Conservation (phyloP, 2,888 invertebrate species). For the Cataglyphis altisquamis region DNA sequence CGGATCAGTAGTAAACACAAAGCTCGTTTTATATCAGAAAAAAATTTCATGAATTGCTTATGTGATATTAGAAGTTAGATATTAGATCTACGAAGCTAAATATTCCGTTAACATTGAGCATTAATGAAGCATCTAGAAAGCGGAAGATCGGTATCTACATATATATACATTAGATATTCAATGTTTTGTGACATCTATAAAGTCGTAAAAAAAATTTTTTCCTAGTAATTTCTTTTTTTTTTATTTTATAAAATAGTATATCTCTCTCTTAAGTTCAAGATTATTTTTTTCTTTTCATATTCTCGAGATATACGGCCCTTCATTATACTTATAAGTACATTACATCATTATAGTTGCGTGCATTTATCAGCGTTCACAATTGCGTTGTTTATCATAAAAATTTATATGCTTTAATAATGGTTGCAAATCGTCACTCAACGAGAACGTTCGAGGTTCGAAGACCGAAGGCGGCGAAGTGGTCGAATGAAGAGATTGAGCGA, state of each 20-base stretch:
- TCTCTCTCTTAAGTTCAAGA: neutral
- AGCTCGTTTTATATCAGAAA: constrained; percentile 24
- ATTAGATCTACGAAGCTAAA: constrained; percentile 13
- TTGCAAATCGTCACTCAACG: constrained; percentile 68
- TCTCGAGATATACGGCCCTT: neutral
- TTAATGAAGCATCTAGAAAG: neutral
- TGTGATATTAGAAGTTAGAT: constrained; percentile 18
- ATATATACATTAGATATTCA: constrained; percentile 78
- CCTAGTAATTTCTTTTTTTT: neutral
- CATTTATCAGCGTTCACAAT: constrained; percentile 75
- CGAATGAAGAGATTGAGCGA: constrained; percentile 73
- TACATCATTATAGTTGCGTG: constrained; percentile 71
- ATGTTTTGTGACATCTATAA: constrained; percentile 72
- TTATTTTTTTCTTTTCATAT: neutral
- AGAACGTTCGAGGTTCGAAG: constrained; percentile 68
- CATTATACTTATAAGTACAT: neutral
- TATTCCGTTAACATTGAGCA: constrained; percentile 23
- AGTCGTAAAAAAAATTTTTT: neutral
- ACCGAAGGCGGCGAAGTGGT: constrained; percentile 46
- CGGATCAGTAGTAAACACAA: constrained; percentile 40
- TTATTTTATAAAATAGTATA: neutral
- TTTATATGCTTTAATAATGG: constrained; percentile 70
- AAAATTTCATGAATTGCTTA: constrained; percentile 38
- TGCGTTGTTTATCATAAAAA: neutral
- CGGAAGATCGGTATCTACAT: constrained; percentile 28